A percentile compares a stretch with the other conserved stretches of the same genome.
Conservation (phyloP, 37 sponge, comb jelly and placozoan genomes). For the Chondrosia reniformis region DNA sequence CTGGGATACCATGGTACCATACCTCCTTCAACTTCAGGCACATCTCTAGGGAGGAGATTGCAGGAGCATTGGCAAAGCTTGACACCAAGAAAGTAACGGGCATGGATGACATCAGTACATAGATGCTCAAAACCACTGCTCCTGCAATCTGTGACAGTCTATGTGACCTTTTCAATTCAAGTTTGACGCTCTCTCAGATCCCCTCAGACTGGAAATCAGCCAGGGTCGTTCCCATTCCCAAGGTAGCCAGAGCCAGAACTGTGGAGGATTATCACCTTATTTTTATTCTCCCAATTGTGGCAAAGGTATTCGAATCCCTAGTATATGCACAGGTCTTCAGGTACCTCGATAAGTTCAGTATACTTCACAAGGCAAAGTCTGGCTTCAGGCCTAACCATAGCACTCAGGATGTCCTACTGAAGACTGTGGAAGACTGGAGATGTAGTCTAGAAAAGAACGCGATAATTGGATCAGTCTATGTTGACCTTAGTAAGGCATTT, state of each 20-base stretch:
- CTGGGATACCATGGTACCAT: background rate
- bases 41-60: background rate
- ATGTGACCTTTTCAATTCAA: background rate
- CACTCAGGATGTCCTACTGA: constrained; percentile 28
- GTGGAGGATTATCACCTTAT: background rate
- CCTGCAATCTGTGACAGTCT: constrained; percentile 3
- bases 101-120: constrained; percentile 14
- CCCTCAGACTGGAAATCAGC: constrained; percentile 4
- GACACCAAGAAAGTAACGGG: background rate
- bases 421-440: constrained; percentile 11
- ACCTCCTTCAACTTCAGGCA: background rate
- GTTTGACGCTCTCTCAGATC: background rate
- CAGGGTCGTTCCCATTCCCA: background rate
- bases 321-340: background rate
- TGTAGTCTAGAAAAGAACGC: background rate
- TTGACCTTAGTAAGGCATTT: constrained; percentile 39
- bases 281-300: background rate
- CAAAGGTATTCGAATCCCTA: constrained; percentile 2
- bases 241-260: background rate
- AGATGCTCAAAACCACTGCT: constrained; percentile 7
- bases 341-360: background rate
- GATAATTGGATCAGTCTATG: constrained; percentile 15
- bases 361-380: background rate
- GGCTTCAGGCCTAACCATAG: background rate
- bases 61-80: background rate